Evolutionary conservation across 1,140 invertebrate genomes (phyloP), one percentile per base, ranked within the genome.

Genomic region (Nilaparvata lugens): DNA sequence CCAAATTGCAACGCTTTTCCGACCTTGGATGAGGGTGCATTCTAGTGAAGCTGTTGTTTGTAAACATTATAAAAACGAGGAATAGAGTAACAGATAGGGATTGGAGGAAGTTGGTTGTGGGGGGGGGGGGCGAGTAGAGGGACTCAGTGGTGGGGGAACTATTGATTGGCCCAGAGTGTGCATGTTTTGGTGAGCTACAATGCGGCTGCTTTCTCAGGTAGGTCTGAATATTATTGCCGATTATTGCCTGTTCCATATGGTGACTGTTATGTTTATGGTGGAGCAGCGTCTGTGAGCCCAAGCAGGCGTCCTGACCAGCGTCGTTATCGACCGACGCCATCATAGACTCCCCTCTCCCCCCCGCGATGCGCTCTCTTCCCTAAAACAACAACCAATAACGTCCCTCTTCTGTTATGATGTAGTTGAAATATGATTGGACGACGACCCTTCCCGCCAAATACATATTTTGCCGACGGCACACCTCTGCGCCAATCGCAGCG

Each of bases 381-480:
- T 48, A 48, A 48, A 48, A 48, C 45, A 48, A 48, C 45, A 48
- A 48, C 45, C 45, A 48, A 48, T 48, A 48, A 48, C 45, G 21
- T 19, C 7, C 16, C 16, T 9, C 45, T 48, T 11, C 16, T 5
- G 5, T 48, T 48, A 48, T 48, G 45, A 48, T 48, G 21, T 48
- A 18, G 45, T 6, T 48, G 45, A 18, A 23, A 19, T 48, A 48
- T 48, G 45, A 48, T 48, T 48, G 45, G 45, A 48, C 45, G 31
- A 9, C 31, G 31, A 35, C 31, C 31, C 31, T 35, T 35, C 31
- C 31, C 31, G 31, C 31, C 31, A 35, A 23, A 48, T 48, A 48
- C 45, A 48, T 48, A 48, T 48, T 48, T 48, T 35, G 3, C 31
- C 31, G 31, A 11, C 31, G 31, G 31, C 31, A 11, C 25, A 28